A percentile compares a stretch with the other conserved stretches of the same genome.
Conservation (phyloP, 2,888 invertebrate species). For the Thera britannica region DNA sequence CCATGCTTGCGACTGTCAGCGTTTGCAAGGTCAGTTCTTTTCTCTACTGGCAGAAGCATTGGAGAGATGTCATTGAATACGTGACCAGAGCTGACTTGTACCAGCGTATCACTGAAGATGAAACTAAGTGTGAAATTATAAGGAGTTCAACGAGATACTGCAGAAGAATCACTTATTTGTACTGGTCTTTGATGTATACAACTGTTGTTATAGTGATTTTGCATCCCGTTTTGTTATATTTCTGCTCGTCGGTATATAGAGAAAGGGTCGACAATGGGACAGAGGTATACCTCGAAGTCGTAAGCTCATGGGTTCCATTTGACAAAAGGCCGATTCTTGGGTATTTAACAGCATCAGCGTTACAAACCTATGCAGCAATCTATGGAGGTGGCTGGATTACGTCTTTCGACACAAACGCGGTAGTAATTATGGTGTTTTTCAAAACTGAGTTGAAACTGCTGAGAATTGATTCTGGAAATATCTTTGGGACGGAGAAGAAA, state of each 20-base stretch:
- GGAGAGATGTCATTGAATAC: slow-evolving; percentile 67
- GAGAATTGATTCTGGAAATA: slow-evolving; percentile 58
- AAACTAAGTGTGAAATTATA: slow-evolving; percentile 52
- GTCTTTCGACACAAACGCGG: slow-evolving; percentile 71
- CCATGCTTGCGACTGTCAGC: slow-evolving; percentile 69
- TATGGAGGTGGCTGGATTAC: slow-evolving; percentile 77
- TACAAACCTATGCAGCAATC: slow-evolving; percentile 68
- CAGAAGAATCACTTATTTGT: slow-evolving; percentile 67
- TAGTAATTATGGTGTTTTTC: slow-evolving; percentile 76
- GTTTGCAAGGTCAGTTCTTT: slow-evolving; percentile 67
- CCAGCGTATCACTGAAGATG: slow-evolving; percentile 52
- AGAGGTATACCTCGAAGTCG: slow-evolving; percentile 63
- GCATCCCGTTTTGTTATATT: slow-evolving; percentile 65
- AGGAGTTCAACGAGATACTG: slow-evolving; percentile 62
- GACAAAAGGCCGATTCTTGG: slow-evolving; percentile 62
- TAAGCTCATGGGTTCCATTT: slow-evolving; percentile 77
- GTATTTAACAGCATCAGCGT: slow-evolving; percentile 59
- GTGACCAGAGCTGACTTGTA: slow-evolving; percentile 63
- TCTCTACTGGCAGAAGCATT: slow-evolving; percentile 63
- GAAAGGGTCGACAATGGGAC: slow-evolving; percentile 61
- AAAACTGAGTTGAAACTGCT: slow-evolving; percentile 67
- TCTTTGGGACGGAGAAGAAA: slow-evolving; percentile 56
- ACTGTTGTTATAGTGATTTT: slow-evolving; percentile 65
- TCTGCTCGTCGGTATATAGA: slow-evolving; percentile 57
- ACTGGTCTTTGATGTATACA: slow-evolving; percentile 71